Evolutionary conservation across 2,113 vertebrate species (phyloP), one percentile per base, ranked within the genome.

Genomic region (Serilophus lunatus): DNA sequence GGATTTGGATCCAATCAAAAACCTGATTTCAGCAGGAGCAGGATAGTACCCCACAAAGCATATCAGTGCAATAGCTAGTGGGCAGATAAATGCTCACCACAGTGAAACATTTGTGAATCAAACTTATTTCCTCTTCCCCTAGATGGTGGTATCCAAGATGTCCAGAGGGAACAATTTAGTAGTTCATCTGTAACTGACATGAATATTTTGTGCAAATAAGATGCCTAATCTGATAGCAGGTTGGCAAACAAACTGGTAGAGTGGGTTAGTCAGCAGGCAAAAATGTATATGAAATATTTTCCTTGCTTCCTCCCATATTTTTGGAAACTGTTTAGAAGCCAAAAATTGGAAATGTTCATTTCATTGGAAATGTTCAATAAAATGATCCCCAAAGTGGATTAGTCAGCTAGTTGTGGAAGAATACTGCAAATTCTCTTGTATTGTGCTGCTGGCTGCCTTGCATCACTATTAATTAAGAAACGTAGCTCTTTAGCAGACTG

Each of bases 391-490:
- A 56, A 89, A 91, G 59, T 77, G 74, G 45, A 88, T 96, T 95
- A 96, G 69, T 96, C 93, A 96, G 94, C 93, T 77, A 10, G 47
- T 92, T 95, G 82, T 95, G 72, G 53, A 94, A 86, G 78, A 93
- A 69, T 19, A n/a, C 31, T 40, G 63, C 49, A 85, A 75, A 65
- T 84, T 70, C 8, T 22, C 69, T 82, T 92, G 70, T 94, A 45
- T 90, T 84, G 70, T 76, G 69, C 83, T 94, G 44, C 65, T 91
- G 77, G 91, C 90, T 66, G 92, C 53, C 54, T 93, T 93, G 95
- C 80, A 95, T 96, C 86, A 28, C 74, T 91, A 70, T 95, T 94
- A 93, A 96, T 96, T 97, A 97, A 57, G 77, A 82, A 93, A 86
- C 54, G 59, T 82, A 94, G 86, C 86, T 96, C 42, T 92, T 96